Percentiles rank a stretch among this genome's conserved stretches.
Evolutionary conservation across 1,140 invertebrate genomes (phyloP).

Genomic region (Magallana angulata): DNA sequence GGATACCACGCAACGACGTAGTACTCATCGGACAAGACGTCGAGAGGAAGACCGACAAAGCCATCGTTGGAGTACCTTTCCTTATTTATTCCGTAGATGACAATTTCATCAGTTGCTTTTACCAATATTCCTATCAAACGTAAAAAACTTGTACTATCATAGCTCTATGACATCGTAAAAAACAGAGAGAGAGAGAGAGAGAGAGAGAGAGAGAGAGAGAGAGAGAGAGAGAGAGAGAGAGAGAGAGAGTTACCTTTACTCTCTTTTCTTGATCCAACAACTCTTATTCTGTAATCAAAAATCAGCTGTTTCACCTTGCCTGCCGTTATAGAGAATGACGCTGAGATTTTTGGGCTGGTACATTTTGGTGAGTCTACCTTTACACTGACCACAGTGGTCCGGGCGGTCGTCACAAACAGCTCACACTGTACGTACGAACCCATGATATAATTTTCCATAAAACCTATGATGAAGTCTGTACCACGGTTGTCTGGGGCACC

Average conservation of each 20-base stretch:
- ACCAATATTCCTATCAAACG: conserved; percentile 57
- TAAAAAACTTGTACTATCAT: neutral
- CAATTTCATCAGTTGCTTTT: conserved; percentile 62
- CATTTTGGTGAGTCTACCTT: conserved; percentile 56
- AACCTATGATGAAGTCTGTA: conserved; percentile 53
- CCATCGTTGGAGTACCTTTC: conserved; percentile 69
- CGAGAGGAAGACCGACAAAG: conserved; percentile 68
- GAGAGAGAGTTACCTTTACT: neutral
- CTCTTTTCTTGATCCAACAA: conserved; percentile 3
- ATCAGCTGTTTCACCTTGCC: conserved; percentile 49
- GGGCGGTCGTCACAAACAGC: conserved; percentile 64
- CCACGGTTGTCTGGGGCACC: conserved; percentile 54
- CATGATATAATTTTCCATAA: conserved; percentile 42
- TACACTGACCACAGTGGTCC: conserved; percentile 55
- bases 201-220: too few species aligned
- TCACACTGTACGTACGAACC: conserved; percentile 50
- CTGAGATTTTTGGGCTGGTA: conserved; percentile 18
- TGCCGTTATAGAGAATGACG: conserved; percentile 44
- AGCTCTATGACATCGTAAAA: neutral
- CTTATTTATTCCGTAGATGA: conserved; percentile 69
- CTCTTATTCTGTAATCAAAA: conserved; percentile 42
- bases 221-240: neutral
- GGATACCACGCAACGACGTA: conserved; percentile 66
- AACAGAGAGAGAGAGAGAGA: neutral
- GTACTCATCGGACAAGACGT: conserved; percentile 68